Base-by-base conservation (phyloP, 2,888 invertebrate genomes). In the Meiosimyza platycephala region DNA sequence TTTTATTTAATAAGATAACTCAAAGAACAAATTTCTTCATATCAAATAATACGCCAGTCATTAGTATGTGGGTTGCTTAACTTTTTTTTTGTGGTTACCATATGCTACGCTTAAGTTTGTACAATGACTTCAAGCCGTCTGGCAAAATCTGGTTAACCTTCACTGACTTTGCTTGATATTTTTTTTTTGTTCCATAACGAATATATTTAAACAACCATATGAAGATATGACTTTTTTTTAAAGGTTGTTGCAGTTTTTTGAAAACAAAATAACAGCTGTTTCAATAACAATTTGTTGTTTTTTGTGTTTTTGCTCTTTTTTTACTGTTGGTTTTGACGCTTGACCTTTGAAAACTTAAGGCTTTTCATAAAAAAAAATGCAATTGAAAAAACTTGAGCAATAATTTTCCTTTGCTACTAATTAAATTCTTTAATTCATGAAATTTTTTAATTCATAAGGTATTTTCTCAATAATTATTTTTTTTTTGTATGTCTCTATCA, bases 81-180 rank as follows among this genome's bases (percentile, higher is more conserved):
- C 13, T 50, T 64, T 47, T 11, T 48, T 16, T 18, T 64, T 64
- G 64, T 18, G 28, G 50, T 50, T 64, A 18, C 48, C 63, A 63
- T 28, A 28, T 15, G n/a, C 48, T 40, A 40, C 40, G 1, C 40
- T 40, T 1, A 6, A 40, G 9, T 40, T 40, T 64, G 64, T 7
- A 62, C 47, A 16, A 40, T 62, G 40, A 62, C 60, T 33, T 47
- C n/a, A 62, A 62, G 47, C 12, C 60, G 22, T 18, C 33, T 16
- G 16, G 63, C 18, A 18, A 50, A 22, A 50, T 50, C 50, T 48
- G 22, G 50, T 50, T 64, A 64, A 12, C 64, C 64, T 64, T 64
- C 64, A 64, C 18, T 64, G 64, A 64, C 50, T 64, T 48, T 63
- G 47, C 63, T 63, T n/a, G 63, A 48, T 63, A 18, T 48, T 63